A percentile compares a stretch with the other conserved stretches of the same genome.
Conservation (phyloP, 2,113 vertebrate species). For the Zosterops hypoxanthus region DNA sequence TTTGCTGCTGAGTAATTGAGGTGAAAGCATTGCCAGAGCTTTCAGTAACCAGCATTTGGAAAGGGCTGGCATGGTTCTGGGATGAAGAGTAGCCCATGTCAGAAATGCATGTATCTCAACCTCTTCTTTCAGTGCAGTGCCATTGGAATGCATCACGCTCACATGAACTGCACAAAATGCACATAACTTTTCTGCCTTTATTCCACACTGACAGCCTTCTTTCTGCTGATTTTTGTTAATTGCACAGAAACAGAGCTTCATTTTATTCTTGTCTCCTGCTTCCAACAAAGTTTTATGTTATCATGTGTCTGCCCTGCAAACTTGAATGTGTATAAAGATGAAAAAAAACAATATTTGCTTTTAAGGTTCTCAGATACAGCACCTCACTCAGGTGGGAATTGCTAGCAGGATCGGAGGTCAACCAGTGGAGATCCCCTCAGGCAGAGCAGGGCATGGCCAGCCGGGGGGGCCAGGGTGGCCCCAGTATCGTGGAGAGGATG, state of each 20-base stretch:
- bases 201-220: conserved; percentile 12
- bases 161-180: not conserved
- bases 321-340: conserved; percentile 65
- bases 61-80: conserved; percentile 2
- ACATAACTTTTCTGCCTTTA: conserved; percentile 5
- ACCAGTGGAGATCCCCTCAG: conserved; percentile 80
- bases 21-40: not conserved
- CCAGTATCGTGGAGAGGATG: conserved; percentile 82
- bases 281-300: conserved; percentile 47
- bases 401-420: conserved; percentile 86
- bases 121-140: not conserved
- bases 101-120: not conserved
- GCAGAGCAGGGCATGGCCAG: conserved; percentile 80
- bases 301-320: conserved; percentile 63
- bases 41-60: not conserved
- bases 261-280: conserved; percentile 35
- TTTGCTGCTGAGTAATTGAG: conserved; percentile 8
- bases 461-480: conserved; percentile 86
- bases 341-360: conserved; percentile 64
- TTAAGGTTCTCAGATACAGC: conserved; percentile 92
- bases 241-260: conserved; percentile 22
- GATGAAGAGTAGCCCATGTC: not conserved
- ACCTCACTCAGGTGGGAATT: conserved; percentile 91
- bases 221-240: conserved; percentile 31
- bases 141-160: not conserved